Evolutionary conservation across 1,140 invertebrate species (phyloP), one percentile per base, ranked within the genome.

Genomic region (Pseudomyrmex flavicornis): DNA sequence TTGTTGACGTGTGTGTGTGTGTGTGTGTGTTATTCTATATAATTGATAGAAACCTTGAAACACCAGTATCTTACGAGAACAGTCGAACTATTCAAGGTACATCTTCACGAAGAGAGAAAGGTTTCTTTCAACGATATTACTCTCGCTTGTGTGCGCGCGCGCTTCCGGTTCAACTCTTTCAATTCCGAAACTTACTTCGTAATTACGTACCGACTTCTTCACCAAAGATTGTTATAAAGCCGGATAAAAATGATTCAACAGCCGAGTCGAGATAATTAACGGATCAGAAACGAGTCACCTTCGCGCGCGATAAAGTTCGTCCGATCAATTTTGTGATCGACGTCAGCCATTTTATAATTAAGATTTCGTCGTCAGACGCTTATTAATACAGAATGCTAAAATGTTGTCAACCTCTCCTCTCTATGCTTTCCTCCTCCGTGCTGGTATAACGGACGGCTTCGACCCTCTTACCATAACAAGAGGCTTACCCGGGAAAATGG

Each of bases 391-490:
- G 17, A 70, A 50, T 1, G 44, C 1, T 17, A 13, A 20, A 15
- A 48, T 59, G 12, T 50, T 26, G 15, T 50, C 56, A 82, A 82
- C 56, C 48, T 35, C 35, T 35, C 35, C 35, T 66, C 59, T 61
- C n/a, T 46, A 15, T 63, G 15, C 63, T 54, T 35, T 35, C 5
- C 35, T 35, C 72, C 59, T 61, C n/a, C 52, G 20, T 69, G 15
- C 63, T 46, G 65, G 48, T 13, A 68, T 59, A 22, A 35, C 20
- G 75, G 73, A 22, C 61, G 58, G n/a, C 66, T 59, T 52, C 56
- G 75, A 83, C 58, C 82, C 73, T 83, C 52, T 84, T 85, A 82
- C 46, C 77, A 85, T 88, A 79, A 87, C 84, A 87, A 88, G 82
- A 83, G 68, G 82, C 84, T 88, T 77, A 77, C 26, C 54, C 63